phyloP scores from a whole-genome alignment of 92 coral and sea anemone species.

The Paragorgia papillata region DNA sequence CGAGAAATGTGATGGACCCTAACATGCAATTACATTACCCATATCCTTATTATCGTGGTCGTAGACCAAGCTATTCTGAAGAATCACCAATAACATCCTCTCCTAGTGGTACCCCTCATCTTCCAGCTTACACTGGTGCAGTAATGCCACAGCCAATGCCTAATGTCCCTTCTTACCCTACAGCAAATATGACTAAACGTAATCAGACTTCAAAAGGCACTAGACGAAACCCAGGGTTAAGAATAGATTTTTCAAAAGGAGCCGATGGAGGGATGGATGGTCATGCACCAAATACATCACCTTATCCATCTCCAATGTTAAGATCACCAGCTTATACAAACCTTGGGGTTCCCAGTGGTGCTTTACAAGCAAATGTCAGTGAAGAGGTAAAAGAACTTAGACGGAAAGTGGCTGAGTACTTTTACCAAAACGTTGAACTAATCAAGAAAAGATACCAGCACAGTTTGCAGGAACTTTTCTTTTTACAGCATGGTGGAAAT shows the following conservation, averaged over 20 bases:
- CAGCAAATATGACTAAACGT: slow-evolving; percentile 66
- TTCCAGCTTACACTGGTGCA: slow-evolving; percentile 75
- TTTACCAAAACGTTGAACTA: slow-evolving; percentile 75
- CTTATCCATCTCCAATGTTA: slow-evolving; percentile 45
- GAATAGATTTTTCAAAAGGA: slow-evolving; percentile 54
- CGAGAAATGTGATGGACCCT: slow-evolving; percentile 70
- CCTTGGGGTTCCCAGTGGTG: neutral
- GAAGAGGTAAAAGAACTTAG: slow-evolving; percentile 79
- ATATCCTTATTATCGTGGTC: slow-evolving; percentile 58
- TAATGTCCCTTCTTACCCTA: slow-evolving; percentile 68
- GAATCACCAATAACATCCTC: slow-evolving; percentile 78
- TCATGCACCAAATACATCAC: slow-evolving; percentile 50
- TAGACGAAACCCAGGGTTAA: slow-evolving; percentile 67
- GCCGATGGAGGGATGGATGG: slow-evolving; percentile 63
- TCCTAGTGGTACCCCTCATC: slow-evolving; percentile 90
- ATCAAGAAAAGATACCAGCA: slow-evolving; percentile 78
- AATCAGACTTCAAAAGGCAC: slow-evolving; percentile 62
- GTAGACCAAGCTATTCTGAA: slow-evolving; percentile 59
- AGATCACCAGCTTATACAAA: slow-evolving; percentile 52
- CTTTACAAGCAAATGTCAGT: slow-evolving; percentile 50
- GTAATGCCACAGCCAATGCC: slow-evolving; percentile 80
- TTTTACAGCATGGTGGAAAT: slow-evolving; percentile 91
- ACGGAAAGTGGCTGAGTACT: slow-evolving; percentile 82
- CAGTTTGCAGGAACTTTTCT: slow-evolving; percentile 87
- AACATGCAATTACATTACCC: slow-evolving; percentile 74